Conservation (phyloP, 2,113 vertebrate genomes). For the Bos indicus region DNA sequence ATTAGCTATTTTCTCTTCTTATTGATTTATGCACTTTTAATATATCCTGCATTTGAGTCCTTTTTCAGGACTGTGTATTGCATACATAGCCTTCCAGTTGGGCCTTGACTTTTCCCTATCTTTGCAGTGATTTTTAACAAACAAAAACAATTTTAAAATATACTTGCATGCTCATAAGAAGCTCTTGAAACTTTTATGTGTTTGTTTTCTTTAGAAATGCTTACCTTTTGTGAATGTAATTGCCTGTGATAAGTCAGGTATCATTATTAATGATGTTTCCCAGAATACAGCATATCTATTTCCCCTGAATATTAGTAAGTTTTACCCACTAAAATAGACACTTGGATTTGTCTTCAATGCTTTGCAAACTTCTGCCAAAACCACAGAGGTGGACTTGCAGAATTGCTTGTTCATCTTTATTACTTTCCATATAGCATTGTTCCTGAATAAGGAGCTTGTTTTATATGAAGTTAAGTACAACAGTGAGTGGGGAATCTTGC, state of each 20-base stretch:
- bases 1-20: background rate
- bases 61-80: background rate
- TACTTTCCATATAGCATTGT: fast-evolving
- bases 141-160: background rate
- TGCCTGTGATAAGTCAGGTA: background rate
- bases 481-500: background rate
- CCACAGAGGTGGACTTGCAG: background rate
- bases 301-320: background rate
- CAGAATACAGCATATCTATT: background rate
- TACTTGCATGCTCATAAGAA: background rate
- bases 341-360: background rate
- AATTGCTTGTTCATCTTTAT: background rate
- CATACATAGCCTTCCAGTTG: background rate
- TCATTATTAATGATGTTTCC: background rate
- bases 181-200: background rate
- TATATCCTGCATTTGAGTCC: background rate
- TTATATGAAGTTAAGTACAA: background rate
- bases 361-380: background rate
- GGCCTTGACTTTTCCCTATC: background rate
- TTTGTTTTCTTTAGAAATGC: background rate
- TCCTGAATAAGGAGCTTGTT: background rate
- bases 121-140: background rate
- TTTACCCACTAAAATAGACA: background rate
- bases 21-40: background rate
- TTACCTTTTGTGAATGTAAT: background rate